Evolutionary conservation across 2,888 invertebrate genomes (phyloP), one percentile per base, ranked within the genome.

Genomic region (Rhogogaster chlorosoma): DNA sequence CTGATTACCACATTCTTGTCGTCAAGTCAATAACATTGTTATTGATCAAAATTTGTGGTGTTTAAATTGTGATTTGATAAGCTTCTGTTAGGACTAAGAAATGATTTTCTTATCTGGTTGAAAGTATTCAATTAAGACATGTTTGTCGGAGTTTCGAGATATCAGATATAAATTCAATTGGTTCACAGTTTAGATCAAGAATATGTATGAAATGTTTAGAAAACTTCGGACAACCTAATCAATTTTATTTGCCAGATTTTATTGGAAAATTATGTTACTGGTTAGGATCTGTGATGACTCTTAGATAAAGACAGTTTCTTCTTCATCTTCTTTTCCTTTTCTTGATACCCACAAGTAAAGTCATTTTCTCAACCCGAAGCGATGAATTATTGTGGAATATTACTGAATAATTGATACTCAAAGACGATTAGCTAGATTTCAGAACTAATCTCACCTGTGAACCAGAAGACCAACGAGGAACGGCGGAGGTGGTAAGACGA

Each of bases 381-480:
- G 12, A 45, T 10, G 10, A 45, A 45, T 45, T 45, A 45, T 26
- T n/a, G 61, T 26, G 26, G 22, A 61, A 61, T 18, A 7, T 26
- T 61, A 61, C 12, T 61, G 22, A 12, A 12, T n/a, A 61, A 61
- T 61, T 83, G 22, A 38, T 42, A 22, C n/a, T 71, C 9, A 71
- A 22, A 22, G 1, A 49, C 7, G 18, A 2, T 42, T 38, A n/a
- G n/a, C 22, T 36, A 3, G 7, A 42, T 42, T 73, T 7, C 0
- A n/a, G n/a, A 61, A 38, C 38, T 5, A 9, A 9, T 26, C 83
- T 86, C 93, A 95, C 92, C 96, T 96, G 92, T 97, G 97, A 84
- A 98, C 96, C 75, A 98, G 94, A 86, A 98, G 95, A 0, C 96
- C 98, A 87, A 98, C 95, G 77, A 98, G 94, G 91, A 96, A 98